phyloP scores from a whole-genome alignment of 2,113 vertebrate species.

The Alligator sinensis region DNA sequence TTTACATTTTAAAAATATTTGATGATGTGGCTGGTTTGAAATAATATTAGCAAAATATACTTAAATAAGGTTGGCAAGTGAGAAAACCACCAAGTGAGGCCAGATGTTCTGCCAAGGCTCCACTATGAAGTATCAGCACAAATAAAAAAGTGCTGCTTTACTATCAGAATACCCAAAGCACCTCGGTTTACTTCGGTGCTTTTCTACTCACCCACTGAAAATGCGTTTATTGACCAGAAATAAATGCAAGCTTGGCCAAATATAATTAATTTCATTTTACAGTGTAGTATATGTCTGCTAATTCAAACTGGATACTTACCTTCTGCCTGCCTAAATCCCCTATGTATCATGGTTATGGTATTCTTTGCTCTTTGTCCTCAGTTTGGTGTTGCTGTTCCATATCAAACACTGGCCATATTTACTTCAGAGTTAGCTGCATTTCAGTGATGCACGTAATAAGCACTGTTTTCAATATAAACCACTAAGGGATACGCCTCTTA shows the following conservation, averaged over 20 bases:
- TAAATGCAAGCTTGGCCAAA: not conserved
- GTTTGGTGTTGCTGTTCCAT: accelerated
- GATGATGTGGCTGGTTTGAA: conserved; percentile 67
- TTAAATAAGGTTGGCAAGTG: conserved; percentile 68
- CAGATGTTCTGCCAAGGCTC: conserved; percentile 62
- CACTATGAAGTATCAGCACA: conserved; percentile 49
- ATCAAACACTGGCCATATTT: not conserved
- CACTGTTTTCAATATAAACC: not conserved
- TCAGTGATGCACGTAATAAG: not conserved
- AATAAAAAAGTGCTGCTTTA: conserved; percentile 43
- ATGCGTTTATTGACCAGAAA: conserved; percentile 29
- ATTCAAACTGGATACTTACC: conserved; percentile 41
- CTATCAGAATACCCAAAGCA: conserved; percentile 2
- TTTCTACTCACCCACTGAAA: conserved; percentile 5
- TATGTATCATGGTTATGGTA: not conserved
- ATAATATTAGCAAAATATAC: conserved; percentile 62
- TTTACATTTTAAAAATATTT: conserved; percentile 51
- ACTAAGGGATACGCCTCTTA: not conserved
- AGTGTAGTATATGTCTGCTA: conserved; percentile 26
- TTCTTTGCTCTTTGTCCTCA: not conserved
- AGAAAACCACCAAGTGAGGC: conserved; percentile 71
- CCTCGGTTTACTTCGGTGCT: conserved; percentile 5
- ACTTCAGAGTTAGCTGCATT: not conserved
- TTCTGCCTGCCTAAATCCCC: conserved; percentile 20
- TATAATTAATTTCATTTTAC: conserved; percentile 11